phyloP scores from a whole-genome alignment of 2,888 invertebrate genomes.

The Andricus quercusramuli region DNA sequence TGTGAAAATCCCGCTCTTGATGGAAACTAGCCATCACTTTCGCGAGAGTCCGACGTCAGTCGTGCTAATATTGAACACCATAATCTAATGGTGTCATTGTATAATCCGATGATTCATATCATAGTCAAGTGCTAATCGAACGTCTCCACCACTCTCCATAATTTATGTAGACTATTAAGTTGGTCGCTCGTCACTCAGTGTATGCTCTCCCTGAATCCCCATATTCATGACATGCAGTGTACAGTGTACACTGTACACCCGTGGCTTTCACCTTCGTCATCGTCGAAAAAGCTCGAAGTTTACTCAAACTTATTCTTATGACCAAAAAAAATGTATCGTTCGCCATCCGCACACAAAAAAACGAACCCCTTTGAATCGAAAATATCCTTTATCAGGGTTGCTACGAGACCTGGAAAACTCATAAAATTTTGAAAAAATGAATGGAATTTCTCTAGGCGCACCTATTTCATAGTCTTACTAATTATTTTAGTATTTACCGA shows the following conservation, averaged over 20 bases:
- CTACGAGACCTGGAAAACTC: too few relatives aligned
- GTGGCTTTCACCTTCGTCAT: neutral
- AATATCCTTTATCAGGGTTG: too few relatives aligned
- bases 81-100: constrained; percentile 26
- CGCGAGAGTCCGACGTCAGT: neutral
- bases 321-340: too few relatives aligned
- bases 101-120: constrained; percentile 34
- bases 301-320: too few relatives aligned
- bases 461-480: too few relatives aligned
- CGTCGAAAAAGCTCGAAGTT: neutral
- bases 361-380: too few relatives aligned
- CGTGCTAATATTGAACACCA: neutral
- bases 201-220: neutral
- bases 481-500: too few relatives aligned
- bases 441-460: too few relatives aligned
- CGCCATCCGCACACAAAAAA: too few relatives aligned
- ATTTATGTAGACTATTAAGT: constrained; percentile 31
- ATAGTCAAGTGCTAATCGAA: constrained; percentile 32
- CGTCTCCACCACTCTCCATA: constrained; percentile 15
- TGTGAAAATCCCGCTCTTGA: constrained; percentile 15
- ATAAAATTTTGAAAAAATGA: too few relatives aligned
- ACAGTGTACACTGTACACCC: too few relatives aligned
- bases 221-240: neutral
- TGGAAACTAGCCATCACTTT: constrained; percentile 30
- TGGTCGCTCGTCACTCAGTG: constrained; percentile 5